Evolutionary conservation across 2,888 invertebrate genomes (phyloP), one percentile per base, ranked within the genome.

Genomic region (Zaprionus bogoriensis): DNA sequence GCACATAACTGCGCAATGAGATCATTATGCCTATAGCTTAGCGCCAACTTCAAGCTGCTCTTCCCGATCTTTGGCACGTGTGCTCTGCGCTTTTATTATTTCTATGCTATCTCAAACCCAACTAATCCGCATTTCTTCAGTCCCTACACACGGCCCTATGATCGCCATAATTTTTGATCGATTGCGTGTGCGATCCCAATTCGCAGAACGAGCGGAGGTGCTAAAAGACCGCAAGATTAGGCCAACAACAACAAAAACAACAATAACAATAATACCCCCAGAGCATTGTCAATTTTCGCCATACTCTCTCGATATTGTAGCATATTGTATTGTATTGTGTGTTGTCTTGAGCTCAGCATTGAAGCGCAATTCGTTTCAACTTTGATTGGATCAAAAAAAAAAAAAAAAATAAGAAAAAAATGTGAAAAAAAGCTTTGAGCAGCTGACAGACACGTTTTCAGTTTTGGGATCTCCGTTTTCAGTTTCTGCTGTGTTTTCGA

Each of bases 361-460:
- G 78, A 81, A 74, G 82, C 79, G 80, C 80, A 79, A 85, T 80
- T 80, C 80, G 86, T 82, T 81, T 68, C 87, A 77, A 60, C 61
- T 74, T 84, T 87, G 87, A 87, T 87, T 81, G 80, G 85, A 87
- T 80, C 85, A 81, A 68, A 48, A 59, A 32, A n/a, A n/a, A n/a
- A n/a, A n/a, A n/a, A n/a, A n/a, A n/a, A n/a, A n/a, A n/a, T n/a
- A n/a, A n/a, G n/a, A n/a, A n/a, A n/a, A n/a, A n/a, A n/a, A n/a
- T n/a, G n/a, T n/a, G n/a, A n/a, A n/a, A n/a, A 22, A 44, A 30
- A 60, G 59, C 65, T 79, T 47, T 52, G 54, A 70, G 71, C 76
- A 71, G 61, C 67, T 66, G 74, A 54, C 74, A 63, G 70, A 69
- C 75, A 69, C 52, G 71, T 62, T 71, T 64, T 38, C 32, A 44